Conservation (phyloP, 64 coral and sea anemone genomes). For the Stichodactyla helianthus region DNA sequence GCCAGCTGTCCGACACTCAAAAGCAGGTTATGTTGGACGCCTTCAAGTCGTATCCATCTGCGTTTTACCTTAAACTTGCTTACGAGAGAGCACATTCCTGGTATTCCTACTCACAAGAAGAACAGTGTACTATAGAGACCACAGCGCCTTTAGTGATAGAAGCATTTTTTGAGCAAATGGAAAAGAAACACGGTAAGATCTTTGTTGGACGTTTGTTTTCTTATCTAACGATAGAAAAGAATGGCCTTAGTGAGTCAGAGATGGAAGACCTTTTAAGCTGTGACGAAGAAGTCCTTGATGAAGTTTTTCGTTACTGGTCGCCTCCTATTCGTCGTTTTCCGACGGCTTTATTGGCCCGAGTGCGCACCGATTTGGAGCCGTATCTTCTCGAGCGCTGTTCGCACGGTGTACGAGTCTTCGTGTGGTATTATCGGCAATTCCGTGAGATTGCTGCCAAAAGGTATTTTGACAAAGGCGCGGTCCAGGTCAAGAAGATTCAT, state of each 20-base stretch:
- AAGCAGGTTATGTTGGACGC: constrained; percentile 47
- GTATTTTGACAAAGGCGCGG: constrained; percentile 55
- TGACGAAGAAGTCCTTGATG: constrained; percentile 69
- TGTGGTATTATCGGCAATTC: constrained; percentile 77
- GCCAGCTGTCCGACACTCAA: constrained; percentile 59
- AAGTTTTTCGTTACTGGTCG: constrained; percentile 52
- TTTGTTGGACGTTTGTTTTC: constrained; percentile 50
- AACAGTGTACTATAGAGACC: constrained; percentile 34
- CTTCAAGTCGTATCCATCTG: constrained; percentile 42
- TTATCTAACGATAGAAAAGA: constrained; percentile 61
- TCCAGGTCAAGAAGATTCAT: constrained; percentile 52
- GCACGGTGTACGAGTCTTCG: constrained; percentile 65
- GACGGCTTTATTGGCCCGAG: constrained; percentile 46
- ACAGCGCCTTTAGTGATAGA: constrained; percentile 52
- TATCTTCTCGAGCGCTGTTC: constrained; percentile 53
- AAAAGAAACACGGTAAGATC: constrained; percentile 55
- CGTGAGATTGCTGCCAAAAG: constrained; percentile 70
- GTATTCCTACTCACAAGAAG: constrained; percentile 58
- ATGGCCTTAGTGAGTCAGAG: constrained; percentile 75
- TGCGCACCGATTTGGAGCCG: constrained; percentile 66
- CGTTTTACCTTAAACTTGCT: constrained; percentile 64
- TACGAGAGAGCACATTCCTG: constrained; percentile 62
- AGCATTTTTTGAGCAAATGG: constrained; percentile 60
- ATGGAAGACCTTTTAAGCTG: constrained; percentile 84
- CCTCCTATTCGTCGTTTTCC: constrained; percentile 65